Evolutionary conservation across 2,888 invertebrate species (phyloP), one percentile per base, ranked within the genome.

Genomic region (Malacosoma neustria): DNA sequence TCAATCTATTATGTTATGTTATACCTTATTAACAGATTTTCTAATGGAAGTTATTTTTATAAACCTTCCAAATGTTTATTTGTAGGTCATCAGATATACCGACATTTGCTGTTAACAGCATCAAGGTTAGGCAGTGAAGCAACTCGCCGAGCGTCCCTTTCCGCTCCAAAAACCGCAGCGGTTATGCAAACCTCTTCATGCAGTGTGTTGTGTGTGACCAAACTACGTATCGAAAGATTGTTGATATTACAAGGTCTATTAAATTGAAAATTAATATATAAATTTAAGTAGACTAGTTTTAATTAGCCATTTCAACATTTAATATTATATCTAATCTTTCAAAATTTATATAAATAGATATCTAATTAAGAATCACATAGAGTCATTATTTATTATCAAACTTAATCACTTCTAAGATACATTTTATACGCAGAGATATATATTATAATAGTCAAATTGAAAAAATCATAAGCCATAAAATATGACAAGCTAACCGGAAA

Each of bases 401-500:
- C n/a, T n/a, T n/a, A n/a, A n/a, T n/a, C n/a, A n/a, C n/a, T n/a
- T n/a, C n/a, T n/a, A n/a, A n/a, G n/a, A n/a, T n/a, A n/a, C n/a
- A n/a, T n/a, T n/a, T n/a, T n/a, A n/a, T n/a, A n/a, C n/a, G n/a
- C n/a, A n/a, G n/a, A n/a, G n/a, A n/a, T n/a, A n/a, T n/a, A n/a
- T n/a, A 57, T 56, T 52, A 56, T 50, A 57, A 57, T 51, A 52
- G 54, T 49, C 50, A 38, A 49, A 61, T 61, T 54, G 52, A 52
- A 66, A 65, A 73, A 73, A 73, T 76, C 72, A 74, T 81, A 75
- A 77, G 60, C 65, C 64, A 72, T 75, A 75, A 82, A 73, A 76
- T 76, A 74, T 76, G 79, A 81, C 79, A 82, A 62, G 72, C 61
- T 58, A 65, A 73, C 74, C 82, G 84, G 84, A 85, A 82, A 84